Evolutionary conservation across 2,888 invertebrate genomes (phyloP).

Genomic region (Callosobruchus maculatus): DNA sequence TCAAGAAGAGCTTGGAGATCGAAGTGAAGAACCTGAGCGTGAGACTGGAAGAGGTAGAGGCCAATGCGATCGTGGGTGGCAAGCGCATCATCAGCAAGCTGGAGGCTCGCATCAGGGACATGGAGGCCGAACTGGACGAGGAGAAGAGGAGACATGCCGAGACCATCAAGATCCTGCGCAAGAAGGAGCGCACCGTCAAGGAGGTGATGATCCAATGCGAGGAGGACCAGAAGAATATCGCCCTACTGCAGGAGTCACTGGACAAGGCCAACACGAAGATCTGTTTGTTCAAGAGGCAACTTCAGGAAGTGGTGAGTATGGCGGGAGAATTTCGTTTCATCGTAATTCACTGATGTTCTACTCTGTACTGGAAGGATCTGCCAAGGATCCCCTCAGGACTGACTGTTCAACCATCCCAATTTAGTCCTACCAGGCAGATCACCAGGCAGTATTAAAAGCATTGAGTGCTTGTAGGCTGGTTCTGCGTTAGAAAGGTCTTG

Average conservation of each 20-base stretch:
- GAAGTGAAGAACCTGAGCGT: slow-evolving; percentile 94
- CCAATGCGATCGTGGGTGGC: slow-evolving; percentile 94
- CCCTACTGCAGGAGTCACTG: slow-evolving; percentile 84
- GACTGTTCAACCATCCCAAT: no score
- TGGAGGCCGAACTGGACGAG: slow-evolving; percentile 92
- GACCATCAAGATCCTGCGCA: slow-evolving; percentile 94
- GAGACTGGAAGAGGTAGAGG: slow-evolving; percentile 93
- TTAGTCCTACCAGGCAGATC: no score
- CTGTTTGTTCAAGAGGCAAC: slow-evolving; percentile 92
- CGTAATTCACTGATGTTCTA: no score
- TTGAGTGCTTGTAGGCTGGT: no score
- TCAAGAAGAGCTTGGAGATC: slow-evolving; percentile 96
- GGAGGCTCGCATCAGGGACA: slow-evolving; percentile 90
- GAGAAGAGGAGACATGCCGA: slow-evolving; percentile 96
- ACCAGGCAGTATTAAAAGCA: no score
- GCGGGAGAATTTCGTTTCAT: no score
- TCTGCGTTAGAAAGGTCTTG: no score
- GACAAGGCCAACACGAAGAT: slow-evolving; percentile 87
- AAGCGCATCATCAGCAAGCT: slow-evolving; percentile 97
- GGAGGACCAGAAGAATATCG: slow-evolving; percentile 95
- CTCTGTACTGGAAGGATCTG: no score
- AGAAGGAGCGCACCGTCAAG: slow-evolving; percentile 96
- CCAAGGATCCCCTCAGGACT: no score
- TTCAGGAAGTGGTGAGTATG: slow-evolving; percentile 76
- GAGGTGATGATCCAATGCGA: slow-evolving; percentile 93